phyloP scores from a whole-genome alignment of 2,888 invertebrate genomes.

The Myopa tessellatipennis region DNA sequence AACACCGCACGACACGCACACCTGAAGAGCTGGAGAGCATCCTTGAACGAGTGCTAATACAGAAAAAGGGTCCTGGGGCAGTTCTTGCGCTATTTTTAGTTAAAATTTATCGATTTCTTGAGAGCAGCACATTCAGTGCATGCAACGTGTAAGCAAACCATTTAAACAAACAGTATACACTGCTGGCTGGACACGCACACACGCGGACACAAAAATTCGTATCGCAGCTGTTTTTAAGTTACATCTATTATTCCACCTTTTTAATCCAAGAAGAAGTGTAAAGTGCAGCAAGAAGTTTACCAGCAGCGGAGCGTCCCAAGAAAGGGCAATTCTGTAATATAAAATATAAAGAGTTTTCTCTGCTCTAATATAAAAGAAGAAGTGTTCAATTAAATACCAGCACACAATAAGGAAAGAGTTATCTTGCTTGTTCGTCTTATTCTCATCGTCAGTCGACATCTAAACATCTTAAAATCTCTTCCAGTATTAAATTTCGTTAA shows the following conservation, averaged over 20 bases:
- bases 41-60: conserved; percentile 6
- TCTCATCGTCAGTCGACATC: too few relatives aligned
- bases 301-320: too few relatives aligned
- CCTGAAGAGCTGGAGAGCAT: conserved; percentile 4
- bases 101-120: conserved; percentile 39
- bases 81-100: conserved; percentile 40
- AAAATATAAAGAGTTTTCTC: too few relatives aligned
- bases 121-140: background rate
- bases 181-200: conserved; percentile 5
- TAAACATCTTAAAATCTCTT: too few relatives aligned
- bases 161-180: conserved; percentile 12
- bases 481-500: too few relatives aligned
- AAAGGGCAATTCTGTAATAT: too few relatives aligned
- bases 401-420: too few relatives aligned
- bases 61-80: conserved; percentile 10
- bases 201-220: background rate
- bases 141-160: conserved; percentile 9
- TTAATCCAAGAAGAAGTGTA: background rate
- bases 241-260: background rate
- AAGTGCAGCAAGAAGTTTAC: background rate
- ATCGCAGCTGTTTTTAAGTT: background rate
- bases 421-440: too few relatives aligned
- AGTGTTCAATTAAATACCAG: too few relatives aligned
- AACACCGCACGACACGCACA: conserved; percentile 11
- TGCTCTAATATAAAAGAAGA: too few relatives aligned